Percentiles rank a stretch among this genome's conserved stretches.
Evolutionary conservation across 2,797 vertebrate genomes (phyloP).

Genomic region (Staurois parvus): DNA sequence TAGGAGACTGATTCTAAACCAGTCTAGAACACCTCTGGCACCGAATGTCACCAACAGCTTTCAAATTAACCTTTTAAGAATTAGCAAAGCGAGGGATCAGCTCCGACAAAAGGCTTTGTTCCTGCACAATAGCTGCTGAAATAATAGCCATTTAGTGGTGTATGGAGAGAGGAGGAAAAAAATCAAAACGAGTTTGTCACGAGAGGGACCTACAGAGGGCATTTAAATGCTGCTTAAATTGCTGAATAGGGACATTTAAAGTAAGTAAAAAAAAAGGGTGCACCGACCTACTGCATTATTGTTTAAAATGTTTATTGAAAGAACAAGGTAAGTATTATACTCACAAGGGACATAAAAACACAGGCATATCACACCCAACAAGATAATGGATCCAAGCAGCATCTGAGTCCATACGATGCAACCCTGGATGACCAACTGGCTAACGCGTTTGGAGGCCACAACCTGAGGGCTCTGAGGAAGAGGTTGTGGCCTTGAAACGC

Average conservation of each 20-base stretch:
- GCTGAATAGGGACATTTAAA: background rate
- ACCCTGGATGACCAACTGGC: too few relatives aligned
- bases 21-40: constrained; percentile 8
- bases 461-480: too few relatives aligned
- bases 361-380: too few relatives aligned
- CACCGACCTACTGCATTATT: too few relatives aligned
- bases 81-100: constrained; percentile 12
- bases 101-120: constrained; percentile 40
- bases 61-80: constrained; percentile 32
- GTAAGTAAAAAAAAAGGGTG: too few relatives aligned
- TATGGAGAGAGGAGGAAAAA: background rate
- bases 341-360: too few relatives aligned
- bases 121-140: constrained; percentile 12
- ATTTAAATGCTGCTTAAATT: background rate
- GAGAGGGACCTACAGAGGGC: background rate
- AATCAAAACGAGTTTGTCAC: background rate
- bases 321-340: too few relatives aligned
- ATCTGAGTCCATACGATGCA: too few relatives aligned
- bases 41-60: constrained; percentile 21
- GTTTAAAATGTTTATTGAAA: too few relatives aligned
- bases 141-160: constrained; percentile 23
- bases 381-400: too few relatives aligned
- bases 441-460: too few relatives aligned
- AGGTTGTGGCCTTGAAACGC: too few relatives aligned
- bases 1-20: constrained; percentile 10